Base-by-base conservation (phyloP, 2,888 invertebrate species). In the Corbicula japonica region DNA sequence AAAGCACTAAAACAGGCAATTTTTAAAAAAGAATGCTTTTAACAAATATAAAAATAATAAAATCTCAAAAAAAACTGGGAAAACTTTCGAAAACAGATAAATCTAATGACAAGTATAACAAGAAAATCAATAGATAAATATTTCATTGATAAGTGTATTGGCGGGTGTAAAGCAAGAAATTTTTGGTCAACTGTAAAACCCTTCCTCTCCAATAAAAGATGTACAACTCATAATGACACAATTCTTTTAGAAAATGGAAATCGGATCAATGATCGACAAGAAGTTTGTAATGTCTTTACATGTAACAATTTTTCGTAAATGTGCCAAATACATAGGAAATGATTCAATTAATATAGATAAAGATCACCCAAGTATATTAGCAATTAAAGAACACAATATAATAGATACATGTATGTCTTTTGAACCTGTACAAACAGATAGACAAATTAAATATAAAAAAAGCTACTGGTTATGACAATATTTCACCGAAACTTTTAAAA, bases 141-240 rank as follows among this genome's bases (percentile, higher is more conserved):
- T n/a, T n/a, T n/a, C n/a, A n/a, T n/a, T 15, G 58, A 65, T 62
- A 66, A 32, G 60, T 74, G 35, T 28, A 21, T 46, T 18, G 65
- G 58, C 15, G 60, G 74, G 0, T 63, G 35, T 26, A 66, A 66
- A 23, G 41, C 66, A 18, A 50, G 61, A 15, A 2, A 62, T 34
- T 73, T 65, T 48, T 58, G 54, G 30, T 12, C 48, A n/a, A 56
- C 72, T 28, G 54, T 72, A n/a, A n/a, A n/a, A n/a, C n/a, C n/a
- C n/a, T n/a, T n/a, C n/a, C n/a, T n/a, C n/a, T n/a, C n/a, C n/a
- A n/a, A n/a, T n/a, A n/a, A n/a, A n/a, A n/a, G n/a, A n/a, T n/a
- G n/a, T n/a, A n/a, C n/a, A n/a, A n/a, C n/a, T n/a, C n/a, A n/a
- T n/a, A n/a, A n/a, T n/a, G n/a, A n/a, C n/a, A n/a, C n/a, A n/a